Evolutionary conservation across 2,113 vertebrate species (phyloP).

Genomic region (Manacus vitellinus): DNA sequence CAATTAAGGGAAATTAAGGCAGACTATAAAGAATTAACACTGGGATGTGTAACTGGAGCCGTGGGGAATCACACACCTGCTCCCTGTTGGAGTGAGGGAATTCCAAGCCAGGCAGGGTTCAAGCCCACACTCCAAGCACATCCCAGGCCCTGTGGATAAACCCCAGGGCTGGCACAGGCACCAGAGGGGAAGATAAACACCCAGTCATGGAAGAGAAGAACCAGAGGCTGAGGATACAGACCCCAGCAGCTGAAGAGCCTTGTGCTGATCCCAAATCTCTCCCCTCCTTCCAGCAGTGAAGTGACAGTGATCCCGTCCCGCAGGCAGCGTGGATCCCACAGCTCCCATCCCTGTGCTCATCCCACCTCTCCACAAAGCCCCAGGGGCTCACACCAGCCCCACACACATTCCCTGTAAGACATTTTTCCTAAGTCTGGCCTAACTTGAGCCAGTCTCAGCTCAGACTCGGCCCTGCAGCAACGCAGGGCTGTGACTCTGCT

Average conservation of each 20-base stretch:
- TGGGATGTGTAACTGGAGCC: neutral
- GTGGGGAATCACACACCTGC: fast-evolving
- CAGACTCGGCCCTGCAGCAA: fast-evolving
- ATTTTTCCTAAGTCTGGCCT: neutral
- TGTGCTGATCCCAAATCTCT: fast-evolving
- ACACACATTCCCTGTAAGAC: fast-evolving
- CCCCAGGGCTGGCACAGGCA: neutral
- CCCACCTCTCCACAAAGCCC: neutral
- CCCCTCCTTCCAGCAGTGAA: neutral
- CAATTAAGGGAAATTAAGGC: neutral
- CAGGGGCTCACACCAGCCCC: neutral
- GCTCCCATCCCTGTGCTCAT: neutral
- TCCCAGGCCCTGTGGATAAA: fast-evolving
- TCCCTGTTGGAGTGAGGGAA: neutral
- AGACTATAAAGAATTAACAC: neutral
- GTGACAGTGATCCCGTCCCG: fast-evolving
- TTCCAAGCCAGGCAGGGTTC: neutral
- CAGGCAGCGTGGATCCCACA: neutral
- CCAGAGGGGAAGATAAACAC: neutral
- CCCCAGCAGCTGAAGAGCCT: no score
- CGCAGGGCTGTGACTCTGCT: fast-evolving
- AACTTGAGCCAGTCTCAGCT: neutral
- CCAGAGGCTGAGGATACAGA: fast-evolving
- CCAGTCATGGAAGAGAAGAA: neutral
- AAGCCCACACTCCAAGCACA: neutral